Conservation (phyloP, 2,113 vertebrate species). For the Fregata magnificens region DNA sequence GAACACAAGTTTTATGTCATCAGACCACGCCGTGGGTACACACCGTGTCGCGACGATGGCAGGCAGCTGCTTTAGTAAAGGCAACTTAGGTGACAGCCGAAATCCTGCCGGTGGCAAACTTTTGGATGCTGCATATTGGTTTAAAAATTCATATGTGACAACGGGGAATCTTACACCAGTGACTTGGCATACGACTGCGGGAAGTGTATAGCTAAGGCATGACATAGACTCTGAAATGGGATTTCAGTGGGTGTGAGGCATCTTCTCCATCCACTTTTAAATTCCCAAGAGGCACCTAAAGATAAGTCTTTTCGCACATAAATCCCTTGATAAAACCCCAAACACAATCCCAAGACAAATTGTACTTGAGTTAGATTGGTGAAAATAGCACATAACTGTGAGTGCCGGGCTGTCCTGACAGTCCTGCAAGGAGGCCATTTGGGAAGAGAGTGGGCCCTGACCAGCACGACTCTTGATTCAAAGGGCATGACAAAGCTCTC, state of each 20-base stretch:
- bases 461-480: background rate
- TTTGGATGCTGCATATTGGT: background rate
- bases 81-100: background rate
- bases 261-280: background rate
- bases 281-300: background rate
- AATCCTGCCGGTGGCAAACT: background rate
- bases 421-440: background rate
- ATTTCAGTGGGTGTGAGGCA: background rate
- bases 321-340: background rate
- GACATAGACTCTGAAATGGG: background rate
- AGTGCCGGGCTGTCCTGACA: background rate
- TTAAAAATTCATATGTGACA: background rate
- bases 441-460: background rate
- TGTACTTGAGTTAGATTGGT: background rate
- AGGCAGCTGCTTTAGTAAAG: background rate
- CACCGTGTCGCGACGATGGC: background rate
- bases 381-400: fast-evolving
- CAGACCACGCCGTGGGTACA: no score
- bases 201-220: background rate
- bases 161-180: background rate
- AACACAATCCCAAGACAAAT: background rate
- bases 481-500: background rate
- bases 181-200: background rate
- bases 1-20: background rate
- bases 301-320: background rate